Evolutionary conservation across 2,113 vertebrate species (phyloP), one percentile per base, ranked within the genome.

Genomic region (Brienomyrus brachyistius): DNA sequence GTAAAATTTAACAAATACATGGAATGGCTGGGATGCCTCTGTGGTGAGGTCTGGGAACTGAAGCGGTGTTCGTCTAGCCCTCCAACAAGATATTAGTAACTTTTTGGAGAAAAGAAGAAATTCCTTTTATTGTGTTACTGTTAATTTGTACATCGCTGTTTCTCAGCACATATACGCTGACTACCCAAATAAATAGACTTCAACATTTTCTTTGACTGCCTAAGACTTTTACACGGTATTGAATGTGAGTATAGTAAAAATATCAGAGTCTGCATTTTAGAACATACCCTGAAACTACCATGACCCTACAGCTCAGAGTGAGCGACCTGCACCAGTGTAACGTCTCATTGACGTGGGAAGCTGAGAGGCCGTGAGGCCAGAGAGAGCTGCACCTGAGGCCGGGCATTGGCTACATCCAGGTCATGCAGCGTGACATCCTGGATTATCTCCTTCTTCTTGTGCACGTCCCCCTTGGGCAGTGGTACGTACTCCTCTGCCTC

Each of bases 361-460:
- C 62, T 5, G n/a, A 80, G 74, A 31, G 27, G 21, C 23, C 0
- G 45, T 0, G 48, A n/a, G 19, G 27, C 17, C 23, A 3, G 3
- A 54, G 50, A 4, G 31, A 8, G 45, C 23, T 11, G 90, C 94
- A 99, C 98, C 98, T 99, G 98, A 50, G 98, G 98, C 52, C 97
- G 94, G 13, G 98, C 98, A 82, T 99, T 99, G 90, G 98, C 98
- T 77, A 99, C 93, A 86, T 99, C 98, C 94, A 99, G 94, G 93
- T 99, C 98, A 7, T 99, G 98, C 91, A 99, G 94, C 15, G 98
- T 99, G 91, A 99, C 98, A 50, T 99, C 98, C 94, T 99, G 98
- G 91, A 99, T 98, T 90, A 99, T 98, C 94, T 99, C 98, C 93
- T 99, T 99, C 95, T 99, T 99, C 94, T 99, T 99, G 95, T 99